Percentiles rank a stretch among this genome's conserved stretches.
phyloP scores from a whole-genome alignment of 2,113 vertebrate species.

The Himantopus leucocephalus region DNA sequence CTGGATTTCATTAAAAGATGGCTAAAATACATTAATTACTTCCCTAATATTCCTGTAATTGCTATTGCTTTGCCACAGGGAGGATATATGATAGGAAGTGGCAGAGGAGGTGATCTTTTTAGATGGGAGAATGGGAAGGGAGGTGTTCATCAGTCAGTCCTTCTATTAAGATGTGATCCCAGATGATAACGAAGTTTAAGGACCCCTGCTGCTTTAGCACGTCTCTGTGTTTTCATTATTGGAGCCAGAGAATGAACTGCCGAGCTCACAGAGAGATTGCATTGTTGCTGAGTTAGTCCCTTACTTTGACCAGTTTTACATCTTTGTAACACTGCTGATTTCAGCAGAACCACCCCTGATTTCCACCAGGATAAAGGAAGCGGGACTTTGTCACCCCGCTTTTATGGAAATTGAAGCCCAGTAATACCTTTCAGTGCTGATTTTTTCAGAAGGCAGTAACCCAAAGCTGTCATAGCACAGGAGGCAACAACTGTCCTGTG shows the following conservation, averaged over 20 bases:
- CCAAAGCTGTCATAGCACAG: background rate
- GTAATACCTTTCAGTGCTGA: background rate
- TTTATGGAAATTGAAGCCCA: background rate
- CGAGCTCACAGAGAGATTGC: background rate
- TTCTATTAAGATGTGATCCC: slow-evolving; percentile 25
- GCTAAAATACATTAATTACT: slow-evolving; percentile 55
- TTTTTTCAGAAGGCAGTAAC: background rate
- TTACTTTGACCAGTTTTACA: background rate
- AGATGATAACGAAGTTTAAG: slow-evolving; percentile 32
- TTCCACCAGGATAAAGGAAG: background rate
- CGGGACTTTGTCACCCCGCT: background rate
- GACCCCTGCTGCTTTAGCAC: background rate
- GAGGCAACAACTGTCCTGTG: background rate
- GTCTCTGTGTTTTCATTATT: background rate
- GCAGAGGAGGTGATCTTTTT: slow-evolving; percentile 1
- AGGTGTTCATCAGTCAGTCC: slow-evolving; percentile 23
- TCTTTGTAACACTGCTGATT: background rate
- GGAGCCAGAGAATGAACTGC: background rate
- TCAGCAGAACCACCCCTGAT: background rate
- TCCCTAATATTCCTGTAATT: slow-evolving; percentile 48
- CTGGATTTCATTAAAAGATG: slow-evolving; percentile 36
- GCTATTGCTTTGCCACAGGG: slow-evolving; percentile 39
- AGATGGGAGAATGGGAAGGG: slow-evolving; percentile 3
- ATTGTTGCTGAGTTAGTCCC: background rate
- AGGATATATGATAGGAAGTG: slow-evolving; percentile 12